A percentile compares a stretch with the other conserved stretches of the same genome.
These are phyloP conservation scores for Drosophila malerkotliana DNA, from an alignment of 1,140 invertebrate species.

Conservation along the genomic window DNA sequence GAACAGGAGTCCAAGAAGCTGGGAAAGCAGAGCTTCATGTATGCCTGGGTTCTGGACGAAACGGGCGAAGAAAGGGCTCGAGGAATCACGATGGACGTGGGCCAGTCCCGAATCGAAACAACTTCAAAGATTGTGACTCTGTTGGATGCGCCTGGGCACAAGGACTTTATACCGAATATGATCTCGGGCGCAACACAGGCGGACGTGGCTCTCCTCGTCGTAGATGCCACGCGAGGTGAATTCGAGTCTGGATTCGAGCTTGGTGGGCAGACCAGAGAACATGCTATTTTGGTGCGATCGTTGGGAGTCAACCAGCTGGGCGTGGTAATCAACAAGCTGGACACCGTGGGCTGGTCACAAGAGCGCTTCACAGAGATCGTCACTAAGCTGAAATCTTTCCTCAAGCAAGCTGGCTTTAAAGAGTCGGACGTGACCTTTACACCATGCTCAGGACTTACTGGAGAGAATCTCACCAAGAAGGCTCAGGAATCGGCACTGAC, in stretches of 20 bases:
- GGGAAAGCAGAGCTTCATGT: constrained; percentile 99
- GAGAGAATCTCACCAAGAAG: constrained; percentile 93
- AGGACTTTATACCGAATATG: constrained; percentile 99
- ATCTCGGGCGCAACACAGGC: constrained; percentile 98
- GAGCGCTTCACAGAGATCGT: constrained; percentile 94
- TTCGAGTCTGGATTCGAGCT: constrained; percentile 99
- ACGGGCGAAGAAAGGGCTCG: constrained; percentile 97
- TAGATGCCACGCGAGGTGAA: constrained; percentile 97
- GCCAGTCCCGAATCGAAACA: constrained; percentile 96
- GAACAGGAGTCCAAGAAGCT: constrained; percentile 98
- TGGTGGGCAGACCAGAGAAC: constrained; percentile 98
- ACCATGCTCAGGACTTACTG: constrained; percentile 97
- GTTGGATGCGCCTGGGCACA: constrained; percentile 98
- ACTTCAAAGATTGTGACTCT: constrained; percentile 91
- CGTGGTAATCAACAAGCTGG: constrained; percentile 94
- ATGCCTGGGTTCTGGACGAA: constrained; percentile 99
- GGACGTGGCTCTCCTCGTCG: constrained; percentile 97
- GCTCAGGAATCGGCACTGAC: constrained; percentile 88
- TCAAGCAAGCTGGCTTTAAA: constrained; percentile 97
- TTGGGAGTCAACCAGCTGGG: constrained; percentile 94
- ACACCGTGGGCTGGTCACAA: constrained; percentile 91
- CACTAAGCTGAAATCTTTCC: constrained; percentile 92
- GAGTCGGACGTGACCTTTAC: constrained; percentile 95
- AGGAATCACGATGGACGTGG: constrained; percentile 98
- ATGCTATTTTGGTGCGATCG: constrained; percentile 96